Base-by-base conservation (phyloP, 2,113 vertebrate species). In the Poecilia latipinna region DNA sequence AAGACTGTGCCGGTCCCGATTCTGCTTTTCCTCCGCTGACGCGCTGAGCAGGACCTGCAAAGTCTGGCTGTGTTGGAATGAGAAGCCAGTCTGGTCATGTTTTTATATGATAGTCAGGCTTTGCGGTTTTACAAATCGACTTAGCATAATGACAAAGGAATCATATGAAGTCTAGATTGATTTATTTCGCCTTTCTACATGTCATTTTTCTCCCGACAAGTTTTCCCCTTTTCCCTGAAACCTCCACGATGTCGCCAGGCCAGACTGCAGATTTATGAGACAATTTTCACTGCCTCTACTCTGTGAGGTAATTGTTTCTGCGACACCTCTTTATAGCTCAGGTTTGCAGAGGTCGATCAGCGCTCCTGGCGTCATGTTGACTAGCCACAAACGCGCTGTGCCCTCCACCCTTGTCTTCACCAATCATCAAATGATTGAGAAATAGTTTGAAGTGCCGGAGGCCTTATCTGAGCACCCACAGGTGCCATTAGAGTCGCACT, bases 231-330 rank as follows among this genome's bases (percentile, higher is more conserved):
- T 51, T n/a, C 29, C 33, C 24, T 26, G 26, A 26, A 37, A 61
- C 74, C 19, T 31, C 57, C 51, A 62, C 62, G 28, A 62, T 63
- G 1, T 64, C 48, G 15, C 48, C 48, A 42, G 64, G 57, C 35
- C 37, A 68, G 51, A 75, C 61, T 73, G 12, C 48, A 75, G 80
- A 79, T 86, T 85, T 82, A 80, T 77, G 61, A 33, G 5, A 2
- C 62, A 37, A 66, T 86, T 83, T 85, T 73, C 69, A 48, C 67
- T 57, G 35, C 73, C 48, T 70, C 29, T 61, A 6, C 54, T 82
- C 51, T 65, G 12, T 87, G 75, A 83, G 83, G 72, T 82, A 67
- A 75, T 77, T 72, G 71, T 79, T 33, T 61, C 76, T 24, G 42
- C 42, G n/a, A 1, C 1, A 31, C 84, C 76, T 72, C 67, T 80